These are phyloP conservation scores for Passerina amoena DNA, from an alignment of 2,113 vertebrate species.

Conservation along the genomic window DNA sequence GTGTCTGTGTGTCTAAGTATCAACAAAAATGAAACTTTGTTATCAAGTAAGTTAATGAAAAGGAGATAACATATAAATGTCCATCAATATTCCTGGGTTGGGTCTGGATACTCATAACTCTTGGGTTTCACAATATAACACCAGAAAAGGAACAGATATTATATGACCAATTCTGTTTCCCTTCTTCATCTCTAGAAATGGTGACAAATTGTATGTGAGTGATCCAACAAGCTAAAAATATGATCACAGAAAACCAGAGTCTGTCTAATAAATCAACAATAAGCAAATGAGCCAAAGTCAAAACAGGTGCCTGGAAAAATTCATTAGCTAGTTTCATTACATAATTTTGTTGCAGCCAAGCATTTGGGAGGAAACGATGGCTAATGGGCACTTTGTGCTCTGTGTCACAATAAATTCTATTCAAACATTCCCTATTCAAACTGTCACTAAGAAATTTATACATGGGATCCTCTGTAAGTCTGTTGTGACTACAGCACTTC, in stretches of 20 bases:
- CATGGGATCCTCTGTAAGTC: neutral
- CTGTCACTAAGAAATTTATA: neutral
- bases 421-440: neutral
- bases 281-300: neutral
- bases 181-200: neutral
- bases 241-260: neutral
- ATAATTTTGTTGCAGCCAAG: neutral
- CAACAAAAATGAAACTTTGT: neutral
- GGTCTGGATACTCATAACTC: neutral
- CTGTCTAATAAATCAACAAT: neutral
- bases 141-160: neutral
- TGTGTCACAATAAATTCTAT: neutral
- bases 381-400: neutral
- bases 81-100: neutral
- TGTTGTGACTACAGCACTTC: neutral
- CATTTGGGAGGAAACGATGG: neutral
- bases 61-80: neutral
- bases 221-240: neutral
- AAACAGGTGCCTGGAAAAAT: neutral
- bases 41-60: neutral
- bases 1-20: neutral
- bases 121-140: neutral
- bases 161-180: neutral
- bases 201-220: neutral
- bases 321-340: neutral